Evolutionary conservation across 2,888 invertebrate species (phyloP), one percentile per base, ranked within the genome.

Genomic region (Apodemia mormo): DNA sequence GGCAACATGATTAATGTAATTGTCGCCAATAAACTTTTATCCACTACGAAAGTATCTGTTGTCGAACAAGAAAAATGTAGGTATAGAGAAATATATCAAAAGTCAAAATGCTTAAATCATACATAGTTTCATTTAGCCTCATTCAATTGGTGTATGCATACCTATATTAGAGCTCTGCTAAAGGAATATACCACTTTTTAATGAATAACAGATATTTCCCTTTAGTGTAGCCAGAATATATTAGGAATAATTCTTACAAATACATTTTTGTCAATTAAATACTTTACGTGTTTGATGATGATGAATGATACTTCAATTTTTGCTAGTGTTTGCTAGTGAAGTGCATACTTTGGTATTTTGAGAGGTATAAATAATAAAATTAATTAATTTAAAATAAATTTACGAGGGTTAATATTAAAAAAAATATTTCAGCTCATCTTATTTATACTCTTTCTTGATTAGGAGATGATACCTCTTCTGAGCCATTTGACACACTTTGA

Each of bases 391-490:
- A 84, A 85, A 90, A 88, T 83, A 82, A 87, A 89, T 76, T 74
- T 84, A 80, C 78, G 83, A 88, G 88, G 88, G 83, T 86, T 83
- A 85, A 77, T 81, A 76, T 70, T 68, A 73, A 69, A 74, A 65
- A 68, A 72, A 69, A 61, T 70, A 30, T 70, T 70, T 65, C 58
- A 12, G 72, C 65, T 65, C 37, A 45, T 65, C 37, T 68, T 69
- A 67, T 76, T 77, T 90, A 92, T 37, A 93, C 91, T 83, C 91
- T 82, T 76, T 93, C 93, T 77, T 92, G 92, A 74, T 88, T 92
- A 40, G 90, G 85, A 70, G 93, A 85, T 37, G 93, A 86, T n/a
- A 91, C 85, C 83, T 93, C 93, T 71, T 93, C 94, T 10, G 86
- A 77, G n/a, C 93, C 93, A 77, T 94, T 94, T 49, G 94, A 78